Conservation (phyloP, 2,797 vertebrate species). For the Hoplostethus atlanticus region DNA sequence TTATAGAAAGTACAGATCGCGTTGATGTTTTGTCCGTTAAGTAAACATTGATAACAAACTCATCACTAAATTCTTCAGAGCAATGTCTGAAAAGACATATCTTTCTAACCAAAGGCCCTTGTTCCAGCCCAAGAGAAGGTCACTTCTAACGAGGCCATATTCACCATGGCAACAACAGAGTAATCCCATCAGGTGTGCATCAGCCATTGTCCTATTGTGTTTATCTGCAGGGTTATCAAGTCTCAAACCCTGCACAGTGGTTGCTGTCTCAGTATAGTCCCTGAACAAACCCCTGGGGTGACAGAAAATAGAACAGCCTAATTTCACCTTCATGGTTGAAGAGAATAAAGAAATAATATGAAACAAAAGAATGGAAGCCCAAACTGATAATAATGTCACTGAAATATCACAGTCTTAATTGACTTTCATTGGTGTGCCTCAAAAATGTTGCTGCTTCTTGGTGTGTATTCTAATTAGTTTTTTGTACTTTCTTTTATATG, state of each 20-base stretch:
- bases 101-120: conserved; percentile 47
- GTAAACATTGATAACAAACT: not conserved
- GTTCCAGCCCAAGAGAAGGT: conserved; percentile 65
- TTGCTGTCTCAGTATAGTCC: conserved; percentile 44
- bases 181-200: conserved; percentile 79
- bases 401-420: conserved; percentile 1
- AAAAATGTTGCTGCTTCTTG: conserved; percentile 6
- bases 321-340: conserved; percentile 40
- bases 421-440: too few relatives aligned
- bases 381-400: conserved; percentile 7
- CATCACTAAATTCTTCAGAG: conserved; percentile 18
- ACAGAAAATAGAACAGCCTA: conserved; percentile 39
- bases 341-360: not conserved
- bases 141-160: conserved; percentile 66
- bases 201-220: conserved; percentile 72
- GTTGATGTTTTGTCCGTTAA: too few relatives aligned
- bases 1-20: too few relatives aligned
- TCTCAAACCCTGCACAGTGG: conserved; percentile 69
- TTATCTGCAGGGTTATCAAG: conserved; percentile 69
- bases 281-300: conserved; percentile 53
- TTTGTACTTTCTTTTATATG: conserved; percentile 11
- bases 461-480: not conserved
- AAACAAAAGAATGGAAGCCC: not conserved
- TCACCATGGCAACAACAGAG: conserved; percentile 70
- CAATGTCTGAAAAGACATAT: conserved; percentile 34